Conservation (phyloP, 1,140 invertebrate species). For the Drosophila setifemur region DNA sequence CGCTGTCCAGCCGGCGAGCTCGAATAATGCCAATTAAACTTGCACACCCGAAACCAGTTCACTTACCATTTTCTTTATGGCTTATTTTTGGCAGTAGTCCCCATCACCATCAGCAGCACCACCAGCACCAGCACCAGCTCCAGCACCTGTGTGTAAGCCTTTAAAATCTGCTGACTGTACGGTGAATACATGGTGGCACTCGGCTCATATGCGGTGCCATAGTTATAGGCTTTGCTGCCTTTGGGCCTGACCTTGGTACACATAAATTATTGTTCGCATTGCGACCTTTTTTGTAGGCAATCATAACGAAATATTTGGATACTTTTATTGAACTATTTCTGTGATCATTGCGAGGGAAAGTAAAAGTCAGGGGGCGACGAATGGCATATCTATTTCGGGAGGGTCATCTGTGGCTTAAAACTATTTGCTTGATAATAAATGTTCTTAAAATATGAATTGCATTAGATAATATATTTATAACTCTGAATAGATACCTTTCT, state of each 20-base stretch:
- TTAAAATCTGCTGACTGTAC: constrained; percentile 50
- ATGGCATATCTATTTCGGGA: neutral
- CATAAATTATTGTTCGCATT: constrained; percentile 60
- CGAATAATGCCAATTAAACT: constrained; percentile 77
- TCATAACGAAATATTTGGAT: constrained; percentile 61
- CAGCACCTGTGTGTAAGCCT: constrained; percentile 43
- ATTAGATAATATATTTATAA: too few relatives aligned
- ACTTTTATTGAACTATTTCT: constrained; percentile 23
- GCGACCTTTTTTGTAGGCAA: constrained; percentile 48
- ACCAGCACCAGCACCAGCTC: constrained; percentile 20
- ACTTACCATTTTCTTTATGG: constrained; percentile 44
- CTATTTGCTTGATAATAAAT: neutral
- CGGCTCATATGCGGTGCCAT: constrained; percentile 45
- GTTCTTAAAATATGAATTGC: neutral
- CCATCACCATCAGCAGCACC: constrained; percentile 24
- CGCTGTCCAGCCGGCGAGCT: constrained; percentile 44
- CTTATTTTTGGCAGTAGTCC: constrained; percentile 53
- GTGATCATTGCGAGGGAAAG: constrained; percentile 4
- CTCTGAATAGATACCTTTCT: too few relatives aligned
- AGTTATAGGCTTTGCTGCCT: constrained; percentile 69
- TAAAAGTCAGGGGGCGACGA: constrained; percentile 20
- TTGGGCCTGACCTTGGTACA: constrained; percentile 73
- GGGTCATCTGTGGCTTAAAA: constrained; percentile 5
- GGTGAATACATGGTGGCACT: constrained; percentile 17
- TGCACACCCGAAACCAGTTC: constrained; percentile 71